Base-by-base conservation (phyloP, 2,888 invertebrate genomes). In the Sycophila texana region DNA sequence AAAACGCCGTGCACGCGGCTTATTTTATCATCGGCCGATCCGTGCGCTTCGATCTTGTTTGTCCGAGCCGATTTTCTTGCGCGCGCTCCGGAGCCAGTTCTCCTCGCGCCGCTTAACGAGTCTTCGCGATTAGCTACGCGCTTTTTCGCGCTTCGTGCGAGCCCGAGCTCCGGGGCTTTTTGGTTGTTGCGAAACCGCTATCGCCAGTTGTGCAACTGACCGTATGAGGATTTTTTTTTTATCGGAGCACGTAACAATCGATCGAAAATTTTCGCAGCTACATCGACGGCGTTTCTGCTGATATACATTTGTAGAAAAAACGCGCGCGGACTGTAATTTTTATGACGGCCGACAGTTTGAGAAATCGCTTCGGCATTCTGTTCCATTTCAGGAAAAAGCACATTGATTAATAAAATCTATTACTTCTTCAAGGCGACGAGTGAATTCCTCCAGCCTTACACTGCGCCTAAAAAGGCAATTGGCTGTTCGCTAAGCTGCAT, bases 361-460 rank as follows among this genome's bases (percentile, higher is more conserved):
- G 66, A 72, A 77, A 77, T 47, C 47, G 65, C 53, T 3, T 20
- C n/a, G 16, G 39, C 58, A 22, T 39, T 61, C 55, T 30, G 63
- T 65, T n/a, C 70, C 65, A 39, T 74, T 79, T 74, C 51, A 79
- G 68, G 74, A 70, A 51, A 74, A 51, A 51, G 26, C 26, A 77
- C 65, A 72, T 65, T 65, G 71, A 77, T 77, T 77, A 77, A 77
- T 77, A 71, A 77, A 77, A 77, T 72, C 71, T 65, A 77, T 63
- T 65, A 63, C 55, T 58, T 51, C 55, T 61, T 47, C 57, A 79
- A 79, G 68, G 78, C 61, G 30, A 22, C 20, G 53, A n/a, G 68
- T 51, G 16, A 55, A 70, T 70, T 20, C 65, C 65, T 55, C n/a
- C 39, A 39, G 39, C 61, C 61, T 61, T 10, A 16, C 61, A 26